Conservation (phyloP, 2,113 vertebrate genomes). For the Axis porcinus region DNA sequence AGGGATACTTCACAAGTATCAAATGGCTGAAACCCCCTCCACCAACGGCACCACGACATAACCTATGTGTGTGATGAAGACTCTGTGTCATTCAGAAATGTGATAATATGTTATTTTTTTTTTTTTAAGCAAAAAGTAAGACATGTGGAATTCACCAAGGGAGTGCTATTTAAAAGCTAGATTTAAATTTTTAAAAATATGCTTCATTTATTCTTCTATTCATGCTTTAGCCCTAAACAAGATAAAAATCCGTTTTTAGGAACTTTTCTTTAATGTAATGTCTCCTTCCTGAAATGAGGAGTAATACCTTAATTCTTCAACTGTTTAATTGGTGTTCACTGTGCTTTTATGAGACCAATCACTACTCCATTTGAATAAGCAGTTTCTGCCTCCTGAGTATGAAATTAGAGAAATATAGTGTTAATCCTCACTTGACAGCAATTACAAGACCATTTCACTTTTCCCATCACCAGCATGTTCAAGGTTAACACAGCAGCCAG, state of each 20-base stretch:
- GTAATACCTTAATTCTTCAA: background rate
- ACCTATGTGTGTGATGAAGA: background rate
- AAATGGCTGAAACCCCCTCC: rapidly evolving
- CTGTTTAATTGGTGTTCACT: background rate
- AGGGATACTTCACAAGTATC: rapidly evolving
- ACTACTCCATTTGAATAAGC: background rate
- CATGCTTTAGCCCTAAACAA: background rate
- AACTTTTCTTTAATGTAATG: background rate
- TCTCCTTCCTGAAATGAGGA: background rate
- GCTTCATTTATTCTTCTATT: background rate
- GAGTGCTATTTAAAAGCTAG: background rate
- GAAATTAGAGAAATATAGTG: background rate
- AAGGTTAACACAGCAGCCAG: background rate
- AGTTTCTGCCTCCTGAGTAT: background rate
- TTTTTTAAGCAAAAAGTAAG: background rate
- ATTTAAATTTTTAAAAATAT: background rate
- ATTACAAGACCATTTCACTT: background rate
- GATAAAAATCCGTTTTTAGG: background rate
- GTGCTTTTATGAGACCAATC: background rate
- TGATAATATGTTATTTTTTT: background rate
- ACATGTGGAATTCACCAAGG: background rate
- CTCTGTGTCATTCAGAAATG: background rate
- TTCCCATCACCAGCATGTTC: background rate
- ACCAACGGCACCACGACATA: rapidly evolving
- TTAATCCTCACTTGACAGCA: background rate